phyloP scores from a whole-genome alignment of 2,888 invertebrate genomes.

The Tipula confusa region DNA sequence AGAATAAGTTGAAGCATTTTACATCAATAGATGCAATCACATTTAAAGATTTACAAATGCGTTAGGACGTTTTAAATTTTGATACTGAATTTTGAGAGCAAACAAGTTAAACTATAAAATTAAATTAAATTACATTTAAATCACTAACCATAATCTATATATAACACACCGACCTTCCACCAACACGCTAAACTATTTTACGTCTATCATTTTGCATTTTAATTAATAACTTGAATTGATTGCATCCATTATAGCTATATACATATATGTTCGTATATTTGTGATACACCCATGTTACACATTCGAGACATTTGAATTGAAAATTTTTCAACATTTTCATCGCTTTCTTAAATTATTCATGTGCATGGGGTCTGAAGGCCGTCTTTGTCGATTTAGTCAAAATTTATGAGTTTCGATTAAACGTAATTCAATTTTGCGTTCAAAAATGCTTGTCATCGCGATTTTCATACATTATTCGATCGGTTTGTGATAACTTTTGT shows the following conservation, averaged over 20 bases:
- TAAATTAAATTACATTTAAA: too few relatives aligned
- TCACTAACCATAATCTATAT: too few relatives aligned
- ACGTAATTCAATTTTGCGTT: not conserved
- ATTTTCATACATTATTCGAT: not conserved
- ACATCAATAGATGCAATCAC: too few relatives aligned
- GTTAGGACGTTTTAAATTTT: too few relatives aligned
- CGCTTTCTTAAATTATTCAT: not conserved
- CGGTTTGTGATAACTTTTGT: not conserved
- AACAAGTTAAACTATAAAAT: too few relatives aligned
- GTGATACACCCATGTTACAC: not conserved
- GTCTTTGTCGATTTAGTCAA: not conserved
- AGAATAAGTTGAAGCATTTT: too few relatives aligned
- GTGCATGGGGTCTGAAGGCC: not conserved
- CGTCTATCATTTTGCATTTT: not conserved
- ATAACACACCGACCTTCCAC: not conserved
- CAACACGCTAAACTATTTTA: not conserved
- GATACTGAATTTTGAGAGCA: too few relatives aligned
- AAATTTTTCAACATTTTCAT: not conserved
- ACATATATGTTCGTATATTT: too few relatives aligned
- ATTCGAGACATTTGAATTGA: not conserved
- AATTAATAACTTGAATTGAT: not conserved
- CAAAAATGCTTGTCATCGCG: not conserved
- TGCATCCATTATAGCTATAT: not conserved
- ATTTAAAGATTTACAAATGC: too few relatives aligned
- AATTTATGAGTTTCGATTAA: conserved; percentile 5